Evolutionary conservation across 2,797 vertebrate genomes (phyloP), one percentile per base, ranked within the genome.

Genomic region (Typhlichthys eigenmanni): DNA sequence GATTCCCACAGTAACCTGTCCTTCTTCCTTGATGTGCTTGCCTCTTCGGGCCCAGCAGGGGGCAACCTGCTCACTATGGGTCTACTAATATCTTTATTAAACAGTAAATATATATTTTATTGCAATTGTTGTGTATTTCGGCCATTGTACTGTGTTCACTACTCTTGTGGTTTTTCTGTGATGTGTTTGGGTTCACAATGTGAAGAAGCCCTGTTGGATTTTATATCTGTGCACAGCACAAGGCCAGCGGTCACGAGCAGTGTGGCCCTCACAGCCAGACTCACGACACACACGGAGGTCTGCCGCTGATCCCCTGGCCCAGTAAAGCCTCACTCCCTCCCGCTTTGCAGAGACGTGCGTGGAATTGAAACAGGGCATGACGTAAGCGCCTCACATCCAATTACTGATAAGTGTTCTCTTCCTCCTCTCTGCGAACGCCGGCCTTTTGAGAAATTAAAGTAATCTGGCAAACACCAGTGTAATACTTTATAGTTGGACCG

Each of bases 261-360:
- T 32, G 48, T 13, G 65, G 56, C 52, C 64, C 29, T 64, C 63
- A 55, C 70, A 73, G 74, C 72, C 24, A 29, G 82, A 88, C 85
- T 85, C 83, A 84, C 89, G 89, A 87, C 80, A 84, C 76, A 90
- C 88, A 88, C 91, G 87, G 82, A 85, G 86, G 85, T 86, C 85
- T 64, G 68, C 81, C 68, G 73, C 85, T 77, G 82, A 90, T 87
- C 85, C 87, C 85, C 88, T 87, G 84, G 88, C 84, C 81, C 81
- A 76, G 87, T 89, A 86, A 88, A 87, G 86, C 70, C 83, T 84
- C 73, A 82, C 66, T 71, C 82, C 85, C 72, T 64, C 84, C 85
- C 84, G 78, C 74, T 71, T 68, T 69, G 73, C 62, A 78, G 1
- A 58, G 73, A 88, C 83, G 79, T 81, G 85, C 74, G 58, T 69